These are phyloP conservation scores for Lepus timidus DNA, from an alignment of 2,113 vertebrate species.

Conservation along the genomic window DNA sequence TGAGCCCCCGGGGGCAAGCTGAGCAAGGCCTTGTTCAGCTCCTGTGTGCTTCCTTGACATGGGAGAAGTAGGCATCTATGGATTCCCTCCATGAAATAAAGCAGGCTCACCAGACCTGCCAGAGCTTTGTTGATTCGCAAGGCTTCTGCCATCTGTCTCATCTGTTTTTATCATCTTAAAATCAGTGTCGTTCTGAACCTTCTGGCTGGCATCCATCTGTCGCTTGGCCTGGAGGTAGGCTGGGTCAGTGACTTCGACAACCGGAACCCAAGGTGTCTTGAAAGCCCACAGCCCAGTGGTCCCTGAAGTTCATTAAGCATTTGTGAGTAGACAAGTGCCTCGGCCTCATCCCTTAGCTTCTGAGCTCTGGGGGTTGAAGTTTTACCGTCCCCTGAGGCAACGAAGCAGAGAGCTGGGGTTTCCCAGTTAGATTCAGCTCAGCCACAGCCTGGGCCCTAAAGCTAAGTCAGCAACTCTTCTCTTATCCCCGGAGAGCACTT, in stretches of 20 bases:
- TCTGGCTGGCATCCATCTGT: background rate
- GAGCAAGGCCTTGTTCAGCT: background rate
- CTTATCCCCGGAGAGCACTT: background rate
- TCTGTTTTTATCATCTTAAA: background rate
- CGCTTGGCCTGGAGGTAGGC: background rate
- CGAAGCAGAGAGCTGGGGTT: background rate
- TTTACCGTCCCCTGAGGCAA: background rate
- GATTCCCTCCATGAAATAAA: background rate
- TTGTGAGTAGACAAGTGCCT: background rate
- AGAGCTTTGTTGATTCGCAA: background rate
- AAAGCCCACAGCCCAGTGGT: background rate
- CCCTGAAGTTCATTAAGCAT: background rate
- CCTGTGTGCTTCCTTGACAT: background rate
- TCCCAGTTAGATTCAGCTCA: slow-evolving; percentile 8
- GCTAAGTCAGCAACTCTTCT: background rate
- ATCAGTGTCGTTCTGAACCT: background rate
- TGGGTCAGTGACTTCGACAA: background rate
- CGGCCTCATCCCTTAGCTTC: background rate
- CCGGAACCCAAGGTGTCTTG: background rate
- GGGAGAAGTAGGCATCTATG: background rate
- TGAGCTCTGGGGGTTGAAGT: background rate
- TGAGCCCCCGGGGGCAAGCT: background rate
- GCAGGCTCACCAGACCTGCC: background rate
- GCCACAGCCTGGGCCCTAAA: background rate
- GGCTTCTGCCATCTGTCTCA: background rate